Evolutionary conservation across 2,113 vertebrate genomes (phyloP).

Genomic region (Datnioides undecimradiatus): DNA sequence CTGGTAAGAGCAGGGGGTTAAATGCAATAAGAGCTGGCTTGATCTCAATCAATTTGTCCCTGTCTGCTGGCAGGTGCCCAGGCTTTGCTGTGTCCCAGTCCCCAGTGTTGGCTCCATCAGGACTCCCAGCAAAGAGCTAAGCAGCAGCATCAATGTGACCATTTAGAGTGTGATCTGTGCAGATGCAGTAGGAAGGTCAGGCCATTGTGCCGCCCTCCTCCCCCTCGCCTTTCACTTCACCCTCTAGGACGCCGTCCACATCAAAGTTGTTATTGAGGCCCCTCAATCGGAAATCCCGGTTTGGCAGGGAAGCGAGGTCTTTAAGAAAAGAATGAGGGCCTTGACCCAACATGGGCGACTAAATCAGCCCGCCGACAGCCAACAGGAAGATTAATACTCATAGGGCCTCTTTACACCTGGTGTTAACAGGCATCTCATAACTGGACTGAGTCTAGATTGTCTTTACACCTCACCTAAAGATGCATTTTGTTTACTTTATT

Average conservation of each 20-base stretch:
- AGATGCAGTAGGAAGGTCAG: conserved; percentile 82
- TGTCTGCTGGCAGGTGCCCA: conserved; percentile 79
- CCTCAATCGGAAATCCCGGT: conserved; percentile 81
- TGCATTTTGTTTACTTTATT: too few relatives aligned
- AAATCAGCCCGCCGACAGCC: conserved; percentile 50
- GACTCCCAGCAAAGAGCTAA: conserved; percentile 72
- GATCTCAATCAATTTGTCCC: conserved; percentile 80
- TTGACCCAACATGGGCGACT: conserved; percentile 73
- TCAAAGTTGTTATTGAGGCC: conserved; percentile 83
- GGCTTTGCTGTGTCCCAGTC: conserved; percentile 64
- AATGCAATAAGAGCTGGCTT: conserved; percentile 76
- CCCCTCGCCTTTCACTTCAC: conserved; percentile 73
- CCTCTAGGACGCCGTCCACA: conserved; percentile 74
- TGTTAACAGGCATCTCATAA: conserved; percentile 32
- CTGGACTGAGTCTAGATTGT: conserved; percentile 1
- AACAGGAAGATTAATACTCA: conserved; percentile 65
- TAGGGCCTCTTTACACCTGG: conserved; percentile 51
- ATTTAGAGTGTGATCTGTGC: conserved; percentile 78
- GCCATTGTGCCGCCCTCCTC: conserved; percentile 72
- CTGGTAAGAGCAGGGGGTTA: conserved; percentile 52
- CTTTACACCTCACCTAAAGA: conserved; percentile 12
- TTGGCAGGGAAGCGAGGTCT: conserved; percentile 75
- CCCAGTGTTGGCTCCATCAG: conserved; percentile 76
- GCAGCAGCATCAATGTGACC: conserved; percentile 80
- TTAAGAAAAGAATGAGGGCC: conserved; percentile 74